Evolutionary conservation across 1,140 invertebrate genomes (phyloP), one percentile per base, ranked within the genome.

Genomic region (Drosophila jambulina): DNA sequence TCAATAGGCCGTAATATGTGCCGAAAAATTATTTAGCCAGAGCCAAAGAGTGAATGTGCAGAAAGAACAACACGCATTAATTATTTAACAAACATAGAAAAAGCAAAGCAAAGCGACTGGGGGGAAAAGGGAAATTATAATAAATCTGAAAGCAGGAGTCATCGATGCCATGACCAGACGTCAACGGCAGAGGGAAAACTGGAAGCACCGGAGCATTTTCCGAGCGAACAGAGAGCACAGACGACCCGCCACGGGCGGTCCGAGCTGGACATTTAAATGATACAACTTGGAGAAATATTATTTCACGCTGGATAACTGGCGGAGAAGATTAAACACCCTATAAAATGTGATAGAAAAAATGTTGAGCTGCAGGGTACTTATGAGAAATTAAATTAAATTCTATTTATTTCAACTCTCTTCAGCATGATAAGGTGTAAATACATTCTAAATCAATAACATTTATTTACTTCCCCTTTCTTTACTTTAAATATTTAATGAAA

Each of bases 1-100:
- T 87, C 84, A 87, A 88, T 87, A 87, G 83, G 84, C 83, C 72
- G 56, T 88, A 87, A 87, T 87, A 88, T 87, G 83, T 87, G 83
- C 71, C 71, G 75, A 86, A 86, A 86, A 86, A 86, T 87, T 79
- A 86, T 87, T 86, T 74, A 79, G 75, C 79, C 61, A 64, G 62
- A 75, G 49, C 64, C 46, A 10, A 36, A 12, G 48, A 84, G 61
- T 62, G 71, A 82, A 59, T 82, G 80, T 87, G 60, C 78, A 75
- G 78, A 87, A 87, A 87, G 80, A 87, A 87, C 76, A 87, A 80
- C 79, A 87, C 65, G 79, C 72, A 87, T 87, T 87, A 87, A 87
- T 87, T 86, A 86, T 86, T 86, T 76, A 87, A 49, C 80, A 87
- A 87, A 78, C 83, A 82, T 54, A 51, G 46, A 71, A 38, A 48